Percentiles rank a stretch among this genome's conserved stretches.
phyloP scores from a whole-genome alignment of 2,888 invertebrate genomes.

The Bellardia bayeri region DNA sequence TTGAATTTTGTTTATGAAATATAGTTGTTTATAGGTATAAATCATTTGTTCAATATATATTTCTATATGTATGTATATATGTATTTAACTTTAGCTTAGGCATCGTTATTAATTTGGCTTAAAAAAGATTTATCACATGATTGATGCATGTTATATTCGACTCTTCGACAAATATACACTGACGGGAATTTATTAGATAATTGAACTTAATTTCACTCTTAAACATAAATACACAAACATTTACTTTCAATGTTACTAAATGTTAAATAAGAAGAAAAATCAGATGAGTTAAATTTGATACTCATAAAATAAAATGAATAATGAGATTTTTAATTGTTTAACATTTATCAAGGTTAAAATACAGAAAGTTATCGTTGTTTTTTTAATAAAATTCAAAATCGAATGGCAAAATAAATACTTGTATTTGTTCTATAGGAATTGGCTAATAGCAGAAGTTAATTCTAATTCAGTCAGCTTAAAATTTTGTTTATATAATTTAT shows the following conservation, averaged over 20 bases:
- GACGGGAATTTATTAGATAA: conserved; percentile 59
- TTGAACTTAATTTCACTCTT: conserved; percentile 24
- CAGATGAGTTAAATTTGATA: conserved; percentile 12
- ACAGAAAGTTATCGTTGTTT: background rate
- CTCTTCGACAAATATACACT: background rate
- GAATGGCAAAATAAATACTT: background rate
- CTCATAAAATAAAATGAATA: conserved; percentile 37
- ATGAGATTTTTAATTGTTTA: conserved; percentile 52
- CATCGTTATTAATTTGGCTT: conserved; percentile 54
- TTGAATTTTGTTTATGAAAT: conserved; percentile 34
- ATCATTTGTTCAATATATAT: conserved; percentile 37
- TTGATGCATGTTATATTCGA: conserved; percentile 48
- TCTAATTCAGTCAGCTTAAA: background rate
- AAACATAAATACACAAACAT: background rate
- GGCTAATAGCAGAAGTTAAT: background rate
- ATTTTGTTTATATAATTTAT: background rate
- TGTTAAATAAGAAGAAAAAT: conserved; percentile 4
- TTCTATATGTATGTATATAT: background rate
- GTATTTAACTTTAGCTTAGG: conserved; percentile 38
- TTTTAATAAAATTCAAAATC: background rate
- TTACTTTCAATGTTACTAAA: background rate
- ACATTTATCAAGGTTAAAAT: conserved; percentile 39
- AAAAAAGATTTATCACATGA: conserved; percentile 57
- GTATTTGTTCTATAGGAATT: background rate
- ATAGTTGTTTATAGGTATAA: conserved; percentile 28